Evolutionary conservation across 2,797 vertebrate species (phyloP).

Genomic region (Pampus argenteus): DNA sequence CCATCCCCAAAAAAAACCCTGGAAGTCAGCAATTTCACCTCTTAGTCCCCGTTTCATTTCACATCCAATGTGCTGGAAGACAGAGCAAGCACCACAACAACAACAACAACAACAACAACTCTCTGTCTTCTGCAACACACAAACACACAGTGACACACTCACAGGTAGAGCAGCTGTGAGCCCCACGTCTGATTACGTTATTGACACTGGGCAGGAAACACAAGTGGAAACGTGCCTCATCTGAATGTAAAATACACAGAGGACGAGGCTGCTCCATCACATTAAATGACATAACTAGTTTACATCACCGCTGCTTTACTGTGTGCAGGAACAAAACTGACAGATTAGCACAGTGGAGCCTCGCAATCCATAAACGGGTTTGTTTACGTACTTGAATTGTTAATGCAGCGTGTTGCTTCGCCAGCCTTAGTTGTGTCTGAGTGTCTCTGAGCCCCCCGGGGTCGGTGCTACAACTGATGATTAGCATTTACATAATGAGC

Average conservation of each 20-base stretch:
- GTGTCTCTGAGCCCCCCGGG: conserved; percentile 60
- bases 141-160: conserved; percentile 20
- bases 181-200: conserved; percentile 70
- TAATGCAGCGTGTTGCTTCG: conserved; percentile 42
- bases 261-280: conserved; percentile 61
- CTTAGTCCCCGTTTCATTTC: conserved; percentile 12
- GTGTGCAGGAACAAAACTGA: conserved; percentile 25
- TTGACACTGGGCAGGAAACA: conserved; percentile 73
- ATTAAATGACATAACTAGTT: conserved; percentile 62
- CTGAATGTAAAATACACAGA: conserved; percentile 60
- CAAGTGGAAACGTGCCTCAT: conserved; percentile 70
- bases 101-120: not conserved
- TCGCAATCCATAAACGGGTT: conserved; percentile 33
- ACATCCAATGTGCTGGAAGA: conserved; percentile 1
- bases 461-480: conserved; percentile 73
- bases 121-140: conserved; percentile 12
- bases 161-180: conserved; percentile 66
- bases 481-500: conserved; percentile 86
- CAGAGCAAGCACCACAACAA: conserved; percentile 1
- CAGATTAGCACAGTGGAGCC: conserved; percentile 38
- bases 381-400: conserved; percentile 41
- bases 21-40: not conserved
- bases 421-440: conserved; percentile 56
- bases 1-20: not conserved
- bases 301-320: conserved; percentile 43